Evolutionary conservation across 2,888 invertebrate species (phyloP).

Genomic region (Leuctra nigra): DNA sequence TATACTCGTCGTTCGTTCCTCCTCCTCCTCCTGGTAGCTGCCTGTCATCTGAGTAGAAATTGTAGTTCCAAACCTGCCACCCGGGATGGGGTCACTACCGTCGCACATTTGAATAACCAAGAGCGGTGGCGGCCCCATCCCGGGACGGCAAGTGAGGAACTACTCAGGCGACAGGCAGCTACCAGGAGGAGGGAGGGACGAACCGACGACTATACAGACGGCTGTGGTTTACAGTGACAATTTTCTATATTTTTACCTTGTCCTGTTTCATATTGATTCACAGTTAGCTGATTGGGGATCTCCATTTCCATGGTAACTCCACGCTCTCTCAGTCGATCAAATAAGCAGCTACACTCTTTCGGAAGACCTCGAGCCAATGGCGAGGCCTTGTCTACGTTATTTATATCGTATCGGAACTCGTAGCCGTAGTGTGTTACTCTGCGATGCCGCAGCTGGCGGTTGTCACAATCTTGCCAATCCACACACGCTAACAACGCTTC

Average conservation of each 20-base stretch:
- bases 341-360: constrained; percentile 56
- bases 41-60: too few relatives aligned
- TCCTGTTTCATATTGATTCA: constrained; percentile 77
- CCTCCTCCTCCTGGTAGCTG: too few relatives aligned
- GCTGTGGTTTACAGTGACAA: constrained; percentile 23
- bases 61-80: too few relatives aligned
- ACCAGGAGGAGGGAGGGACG: too few relatives aligned
- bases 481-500: constrained; percentile 50
- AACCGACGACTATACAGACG: too few relatives aligned
- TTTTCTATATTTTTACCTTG: constrained; percentile 51
- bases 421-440: constrained; percentile 87
- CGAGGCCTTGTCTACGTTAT: constrained; percentile 68
- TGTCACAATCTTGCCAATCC: constrained; percentile 40
- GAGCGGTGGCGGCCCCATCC: too few relatives aligned
- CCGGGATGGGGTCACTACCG: too few relatives aligned
- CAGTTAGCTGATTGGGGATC: constrained; percentile 74
- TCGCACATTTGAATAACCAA: too few relatives aligned
- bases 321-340: constrained; percentile 48
- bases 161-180: too few relatives aligned
- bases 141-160: too few relatives aligned
- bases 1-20: too few relatives aligned
- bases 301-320: constrained; percentile 35
- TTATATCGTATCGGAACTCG: constrained; percentile 81
- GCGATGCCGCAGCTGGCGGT: constrained; percentile 61
- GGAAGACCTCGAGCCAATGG: constrained; percentile 68